Evolutionary conservation across 2,113 vertebrate genomes (phyloP).

Genomic region (Poecile atricapillus): DNA sequence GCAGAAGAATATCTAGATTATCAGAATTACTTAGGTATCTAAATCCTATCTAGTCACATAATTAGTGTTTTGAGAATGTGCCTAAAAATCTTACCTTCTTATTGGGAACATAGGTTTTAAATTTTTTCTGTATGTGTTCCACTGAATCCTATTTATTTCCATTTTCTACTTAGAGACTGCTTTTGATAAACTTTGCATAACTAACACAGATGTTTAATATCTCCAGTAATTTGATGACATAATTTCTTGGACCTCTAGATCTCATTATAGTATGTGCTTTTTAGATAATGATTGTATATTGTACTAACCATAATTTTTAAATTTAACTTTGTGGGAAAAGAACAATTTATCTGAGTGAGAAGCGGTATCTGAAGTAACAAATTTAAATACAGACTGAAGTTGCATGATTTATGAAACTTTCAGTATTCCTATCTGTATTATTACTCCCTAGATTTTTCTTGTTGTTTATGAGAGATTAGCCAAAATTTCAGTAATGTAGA

Average conservation of each 20-base stretch:
- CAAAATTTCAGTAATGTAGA: neutral
- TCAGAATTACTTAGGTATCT: neutral
- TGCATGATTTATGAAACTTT: neutral
- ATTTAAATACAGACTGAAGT: neutral
- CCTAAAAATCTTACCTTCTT: neutral
- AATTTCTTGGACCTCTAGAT: neutral
- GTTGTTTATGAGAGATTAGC: neutral
- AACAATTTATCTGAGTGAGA: neutral
- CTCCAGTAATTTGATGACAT: neutral
- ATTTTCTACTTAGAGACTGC: neutral
- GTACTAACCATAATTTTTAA: neutral
- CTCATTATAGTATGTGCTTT: neutral
- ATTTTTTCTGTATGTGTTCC: neutral
- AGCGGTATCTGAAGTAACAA: neutral
- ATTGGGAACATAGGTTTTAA: neutral
- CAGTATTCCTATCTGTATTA: neutral
- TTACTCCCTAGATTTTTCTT: neutral
- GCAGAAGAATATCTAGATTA: neutral
- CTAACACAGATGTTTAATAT: conserved; percentile 25
- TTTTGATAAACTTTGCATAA: conserved; percentile 7
- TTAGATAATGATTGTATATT: neutral
- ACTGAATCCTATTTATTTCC: neutral
- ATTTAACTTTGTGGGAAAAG: neutral
- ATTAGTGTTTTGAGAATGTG: neutral
- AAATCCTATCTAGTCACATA: neutral